phyloP scores from a whole-genome alignment of 2,888 invertebrate species.

The Orthosia cruda region DNA sequence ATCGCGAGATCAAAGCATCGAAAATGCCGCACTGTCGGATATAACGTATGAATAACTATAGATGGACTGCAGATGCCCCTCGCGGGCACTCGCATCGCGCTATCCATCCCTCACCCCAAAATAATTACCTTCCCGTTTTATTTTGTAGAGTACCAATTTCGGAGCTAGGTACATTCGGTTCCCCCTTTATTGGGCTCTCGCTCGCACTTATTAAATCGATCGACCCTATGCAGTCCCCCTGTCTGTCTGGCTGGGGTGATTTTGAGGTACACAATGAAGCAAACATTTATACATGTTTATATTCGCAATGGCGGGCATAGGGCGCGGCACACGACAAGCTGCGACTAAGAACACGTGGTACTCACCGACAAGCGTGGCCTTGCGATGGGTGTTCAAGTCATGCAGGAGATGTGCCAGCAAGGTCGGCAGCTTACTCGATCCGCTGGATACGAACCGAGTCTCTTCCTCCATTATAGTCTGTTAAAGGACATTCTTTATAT shows the following conservation, averaged over 20 bases:
- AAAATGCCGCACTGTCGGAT: conserved; percentile 18
- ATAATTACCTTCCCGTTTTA: conserved; percentile 46
- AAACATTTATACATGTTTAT: conserved; percentile 43
- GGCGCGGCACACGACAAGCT: conserved; percentile 2
- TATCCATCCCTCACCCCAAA: conserved; percentile 49
- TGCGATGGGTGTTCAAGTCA: conserved; percentile 95
- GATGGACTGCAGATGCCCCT: conserved; percentile 36
- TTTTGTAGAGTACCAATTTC: conserved; percentile 51
- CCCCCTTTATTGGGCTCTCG: conserved; percentile 58
- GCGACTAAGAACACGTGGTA: conserved; percentile 23
- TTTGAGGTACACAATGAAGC: conserved; percentile 42
- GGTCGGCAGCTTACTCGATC: conserved; percentile 94
- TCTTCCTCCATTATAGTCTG: conserved; percentile 97
- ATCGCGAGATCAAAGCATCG: conserved; percentile 17
- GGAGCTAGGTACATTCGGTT: conserved; percentile 44
- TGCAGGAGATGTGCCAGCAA: conserved; percentile 95
- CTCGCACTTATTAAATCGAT: conserved; percentile 55
- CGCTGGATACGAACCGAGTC: conserved; percentile 95
- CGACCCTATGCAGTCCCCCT: conserved; percentile 39
- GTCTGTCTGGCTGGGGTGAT: conserved; percentile 49
- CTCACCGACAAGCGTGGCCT: conserved; percentile 94
- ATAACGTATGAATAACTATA: conserved; percentile 33
- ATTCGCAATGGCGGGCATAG: conserved; percentile 47
- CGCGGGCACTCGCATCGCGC: conserved; percentile 6
- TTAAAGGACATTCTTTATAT: conserved; percentile 28